Percentiles rank a stretch among this genome's conserved stretches.
These are phyloP conservation scores for Caenorhabditis sp. DNA, from an alignment of 2,888 invertebrate genomes.

Conservation along the genomic window DNA sequence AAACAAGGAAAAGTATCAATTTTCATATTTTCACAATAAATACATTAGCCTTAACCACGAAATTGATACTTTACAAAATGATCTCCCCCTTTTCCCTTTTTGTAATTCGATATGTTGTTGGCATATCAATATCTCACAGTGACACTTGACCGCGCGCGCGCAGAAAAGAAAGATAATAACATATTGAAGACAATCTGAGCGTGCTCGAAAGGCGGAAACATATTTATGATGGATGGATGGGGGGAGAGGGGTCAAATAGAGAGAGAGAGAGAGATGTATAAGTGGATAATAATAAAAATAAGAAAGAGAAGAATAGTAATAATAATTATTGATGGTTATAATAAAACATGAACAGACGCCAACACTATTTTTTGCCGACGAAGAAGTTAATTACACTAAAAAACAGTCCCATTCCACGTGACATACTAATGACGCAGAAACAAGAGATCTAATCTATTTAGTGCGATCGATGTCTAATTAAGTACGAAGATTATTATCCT, in stretches of 20 bases:
- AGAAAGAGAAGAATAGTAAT: too few species aligned
- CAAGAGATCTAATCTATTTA: background rate
- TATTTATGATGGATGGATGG: slow-evolving; percentile 1
- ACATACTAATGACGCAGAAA: background rate
- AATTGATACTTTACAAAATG: background rate
- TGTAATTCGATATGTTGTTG: background rate
- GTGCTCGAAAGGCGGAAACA: background rate
- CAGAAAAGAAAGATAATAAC: background rate
- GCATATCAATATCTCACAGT: background rate
- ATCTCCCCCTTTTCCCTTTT: background rate
- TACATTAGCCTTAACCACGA: background rate
- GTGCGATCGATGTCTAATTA: background rate
- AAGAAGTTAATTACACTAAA: too few species aligned
- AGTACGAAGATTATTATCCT: background rate
- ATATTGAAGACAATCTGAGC: background rate
- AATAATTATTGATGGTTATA: background rate
- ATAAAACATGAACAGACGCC: too few species aligned
- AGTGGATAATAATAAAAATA: background rate
- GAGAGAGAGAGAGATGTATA: background rate
- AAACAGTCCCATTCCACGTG: background rate
- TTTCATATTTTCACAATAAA: background rate
- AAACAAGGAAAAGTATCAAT: background rate
- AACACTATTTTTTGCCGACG: background rate
- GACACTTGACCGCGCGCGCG: background rate
- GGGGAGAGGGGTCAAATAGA: background rate